Base-by-base conservation (phyloP, 2,888 invertebrate species). In the Meandrusa payeni region DNA sequence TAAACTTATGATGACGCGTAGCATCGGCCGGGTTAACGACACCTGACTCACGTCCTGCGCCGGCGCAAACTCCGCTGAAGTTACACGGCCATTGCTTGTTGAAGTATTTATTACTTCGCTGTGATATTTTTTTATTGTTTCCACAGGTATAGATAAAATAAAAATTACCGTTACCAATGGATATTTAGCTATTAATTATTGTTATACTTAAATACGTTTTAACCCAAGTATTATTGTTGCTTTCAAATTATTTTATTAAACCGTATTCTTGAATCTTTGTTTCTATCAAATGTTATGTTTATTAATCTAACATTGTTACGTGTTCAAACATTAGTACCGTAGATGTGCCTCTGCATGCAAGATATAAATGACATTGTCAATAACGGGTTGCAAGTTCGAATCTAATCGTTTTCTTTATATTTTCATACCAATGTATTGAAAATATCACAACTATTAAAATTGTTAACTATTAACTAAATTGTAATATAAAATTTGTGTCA, bases 41-140 rank as follows among this genome's bases (percentile, higher is more conserved):
- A 75, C 74, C 79, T 82, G 83, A 83, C 75, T 85, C 83, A 82
- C 70, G 69, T 65, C 66, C 69, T 68, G 69, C 56, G 59, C 52
- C 48, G 54, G 55, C 60, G 38, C 50, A 55, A 32, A 58, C 53
- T 51, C 17, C 59, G 58, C 69, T 67, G 68, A 72, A 76, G 64
- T 68, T 71, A 63, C 60, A 64, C 58, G 59, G 61, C 57, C 61
- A 49, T 41, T 39, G 42, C 29, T 46, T 41, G 46, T 39, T 48
- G 19, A 40, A 41, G 46, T 46, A 47, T 51, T 50, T 50, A 51
- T 48, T 49, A 38, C 45, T 39, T 40, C 34, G 50, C 45, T 48
- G 46, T 48, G 41, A 50, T 50, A 47, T 29, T 46, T 45, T 45
- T 49, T 45, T n/a, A n/a, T n/a, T n/a, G 27, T 4, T 29, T 33